phyloP scores from a whole-genome alignment of 2,888 invertebrate species.

The Cistogaster globosa region DNA sequence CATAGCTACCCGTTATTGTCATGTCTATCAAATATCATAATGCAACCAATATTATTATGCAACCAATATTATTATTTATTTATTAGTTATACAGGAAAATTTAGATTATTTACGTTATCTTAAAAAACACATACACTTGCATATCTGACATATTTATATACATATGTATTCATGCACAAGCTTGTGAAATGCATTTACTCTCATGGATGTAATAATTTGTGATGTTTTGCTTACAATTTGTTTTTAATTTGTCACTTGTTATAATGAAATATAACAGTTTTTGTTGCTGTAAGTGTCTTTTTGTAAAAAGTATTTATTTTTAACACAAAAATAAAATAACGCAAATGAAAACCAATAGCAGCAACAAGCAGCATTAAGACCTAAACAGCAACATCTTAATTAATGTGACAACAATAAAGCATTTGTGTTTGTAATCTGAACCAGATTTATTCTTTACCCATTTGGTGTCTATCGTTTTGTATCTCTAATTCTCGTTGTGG shows the following conservation, averaged over 20 bases:
- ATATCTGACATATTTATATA: too few relatives aligned
- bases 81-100: not conserved
- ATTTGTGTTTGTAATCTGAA: conserved; percentile 52
- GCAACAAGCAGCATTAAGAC: conserved; percentile 10
- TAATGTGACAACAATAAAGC: conserved; percentile 59
- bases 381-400: conserved; percentile 61
- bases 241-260: conserved; percentile 64
- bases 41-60: not conserved
- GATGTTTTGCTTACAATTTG: conserved; percentile 53
- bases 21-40: not conserved
- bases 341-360: conserved; percentile 1
- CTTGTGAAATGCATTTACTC: not conserved
- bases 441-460: conserved; percentile 48
- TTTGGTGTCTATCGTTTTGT: conserved; percentile 45
- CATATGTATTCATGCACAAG: too few relatives aligned
- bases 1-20: not conserved
- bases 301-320: conserved; percentile 26
- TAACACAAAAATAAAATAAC: not conserved
- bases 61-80: not conserved
- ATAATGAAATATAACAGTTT: conserved; percentile 65
- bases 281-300: conserved; percentile 37
- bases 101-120: not conserved
- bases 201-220: conserved; percentile 20
- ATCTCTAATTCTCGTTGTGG: conserved; percentile 28
- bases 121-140: not conserved